Percentiles rank a stretch among this genome's conserved stretches.
Conservation (phyloP, 2,888 invertebrate genomes). For the Drosophila atripex region DNA sequence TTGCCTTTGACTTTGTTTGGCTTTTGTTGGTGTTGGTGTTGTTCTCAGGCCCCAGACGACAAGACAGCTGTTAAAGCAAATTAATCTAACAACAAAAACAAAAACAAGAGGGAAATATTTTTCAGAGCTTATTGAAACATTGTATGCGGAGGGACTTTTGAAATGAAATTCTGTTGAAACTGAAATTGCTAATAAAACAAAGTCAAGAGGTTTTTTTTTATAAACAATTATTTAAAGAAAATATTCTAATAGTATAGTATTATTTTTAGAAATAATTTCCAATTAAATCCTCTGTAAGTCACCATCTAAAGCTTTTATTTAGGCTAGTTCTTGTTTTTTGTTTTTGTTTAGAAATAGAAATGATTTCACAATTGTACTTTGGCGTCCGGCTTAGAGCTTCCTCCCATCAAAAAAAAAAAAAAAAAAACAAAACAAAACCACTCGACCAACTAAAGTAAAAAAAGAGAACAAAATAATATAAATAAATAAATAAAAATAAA, state of each 20-base stretch:
- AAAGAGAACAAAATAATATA: constrained; percentile 23
- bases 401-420: constrained; percentile 7
- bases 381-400: constrained; percentile 42
- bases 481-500: constrained; percentile 13
- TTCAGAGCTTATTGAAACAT: constrained; percentile 28
- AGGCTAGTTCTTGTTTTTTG: constrained; percentile 51
- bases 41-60: constrained; percentile 34
- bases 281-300: not conserved
- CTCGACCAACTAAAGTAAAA: constrained; percentile 4
- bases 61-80: constrained; percentile 50
- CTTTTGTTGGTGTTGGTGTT: constrained; percentile 13
- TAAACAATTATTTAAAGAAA: no score
- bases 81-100: constrained; percentile 36
- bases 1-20: constrained; percentile 39
- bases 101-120: constrained; percentile 23
- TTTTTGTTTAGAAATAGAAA: constrained; percentile 72
- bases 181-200: constrained; percentile 64
- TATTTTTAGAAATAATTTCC: not conserved
- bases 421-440: constrained; percentile 7
- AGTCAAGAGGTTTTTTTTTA: constrained; percentile 30
- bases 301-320: constrained; percentile 16
- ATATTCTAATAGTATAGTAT: no score
- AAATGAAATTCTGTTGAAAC: constrained; percentile 49
- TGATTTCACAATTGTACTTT: constrained; percentile 72
- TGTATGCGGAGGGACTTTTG: constrained; percentile 39